phyloP scores from a whole-genome alignment of 2,797 vertebrate genomes.

The Sebastiscus albofasciatus region DNA sequence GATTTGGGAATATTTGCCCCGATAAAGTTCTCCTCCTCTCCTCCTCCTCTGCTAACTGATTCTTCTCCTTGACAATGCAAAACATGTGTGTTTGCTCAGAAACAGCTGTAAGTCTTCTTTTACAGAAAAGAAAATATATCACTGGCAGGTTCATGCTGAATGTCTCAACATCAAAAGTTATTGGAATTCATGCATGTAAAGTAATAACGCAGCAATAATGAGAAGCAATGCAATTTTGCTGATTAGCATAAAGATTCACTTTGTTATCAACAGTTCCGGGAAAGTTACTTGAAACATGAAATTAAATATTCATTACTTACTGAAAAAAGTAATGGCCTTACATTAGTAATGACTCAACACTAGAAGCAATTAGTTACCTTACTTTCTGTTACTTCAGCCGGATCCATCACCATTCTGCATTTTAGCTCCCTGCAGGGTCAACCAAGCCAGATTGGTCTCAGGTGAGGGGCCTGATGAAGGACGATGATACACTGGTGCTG shows the following conservation, averaged over 20 bases:
- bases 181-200: conserved; percentile 20
- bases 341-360: background rate
- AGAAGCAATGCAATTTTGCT: conserved; percentile 1
- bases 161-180: conserved; percentile 19
- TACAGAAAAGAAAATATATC: conserved; percentile 13
- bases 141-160: conserved; percentile 5
- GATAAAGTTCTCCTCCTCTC: conserved; percentile 41
- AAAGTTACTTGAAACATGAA: background rate
- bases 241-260: conserved; percentile 18
- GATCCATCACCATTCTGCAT: background rate
- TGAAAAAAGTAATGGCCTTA: background rate
- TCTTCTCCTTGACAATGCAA: conserved; percentile 45
- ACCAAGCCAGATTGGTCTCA: background rate
- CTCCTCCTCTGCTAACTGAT: conserved; percentile 58
- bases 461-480: background rate
- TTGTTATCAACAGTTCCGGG: background rate
- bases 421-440: no score
- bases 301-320: background rate
- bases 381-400: background rate
- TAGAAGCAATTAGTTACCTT: background rate
- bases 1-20: conserved; percentile 43
- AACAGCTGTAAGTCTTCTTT: conserved; percentile 59
- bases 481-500: background rate
- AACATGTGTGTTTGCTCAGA: conserved; percentile 59
- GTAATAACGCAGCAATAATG: background rate